A percentile compares a stretch with the other conserved stretches of the same genome.
Conservation (phyloP, 2,113 vertebrate species). For the Rhinoderma darwinii region DNA sequence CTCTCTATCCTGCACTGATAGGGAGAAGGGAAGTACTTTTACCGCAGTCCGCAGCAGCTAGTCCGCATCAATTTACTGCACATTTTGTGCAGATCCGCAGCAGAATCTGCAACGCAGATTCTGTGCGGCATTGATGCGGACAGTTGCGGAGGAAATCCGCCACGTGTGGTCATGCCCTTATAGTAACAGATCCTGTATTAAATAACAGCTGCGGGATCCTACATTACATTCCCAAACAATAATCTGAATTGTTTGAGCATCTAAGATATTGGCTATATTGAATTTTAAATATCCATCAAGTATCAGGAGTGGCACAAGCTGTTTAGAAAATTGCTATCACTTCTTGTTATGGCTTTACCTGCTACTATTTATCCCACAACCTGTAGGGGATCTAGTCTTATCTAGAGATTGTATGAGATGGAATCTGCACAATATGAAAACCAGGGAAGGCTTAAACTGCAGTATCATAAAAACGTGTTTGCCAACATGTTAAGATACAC, state of each 20-base stretch:
- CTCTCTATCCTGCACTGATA: too few species aligned
- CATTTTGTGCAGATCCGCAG: too few species aligned
- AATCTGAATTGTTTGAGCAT: not conserved
- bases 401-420: not conserved
- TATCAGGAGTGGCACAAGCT: conserved; percentile 11
- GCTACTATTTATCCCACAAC: conserved; percentile 15
- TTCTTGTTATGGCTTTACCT: not conserved
- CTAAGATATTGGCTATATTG: not conserved
- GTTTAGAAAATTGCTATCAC: conserved; percentile 19
- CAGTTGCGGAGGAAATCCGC: too few species aligned
- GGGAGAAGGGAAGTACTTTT: too few species aligned
- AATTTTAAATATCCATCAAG: conserved; percentile 18
- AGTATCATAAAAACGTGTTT: not conserved
- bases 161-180: too few species aligned
- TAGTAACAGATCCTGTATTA: not conserved
- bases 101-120: too few species aligned
- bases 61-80: too few species aligned
- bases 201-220: not conserved
- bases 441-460: not conserved
- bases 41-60: too few species aligned
- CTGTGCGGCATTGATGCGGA: too few species aligned
- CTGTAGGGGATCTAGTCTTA: conserved; percentile 24
- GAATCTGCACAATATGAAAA: not conserved
- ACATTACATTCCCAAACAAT: not conserved
- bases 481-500: not conserved